Percentiles rank a stretch among this genome's conserved stretches.
These are phyloP conservation scores for Netelia virgata DNA, from an alignment of 2,888 invertebrate genomes.

Conservation along the genomic window DNA sequence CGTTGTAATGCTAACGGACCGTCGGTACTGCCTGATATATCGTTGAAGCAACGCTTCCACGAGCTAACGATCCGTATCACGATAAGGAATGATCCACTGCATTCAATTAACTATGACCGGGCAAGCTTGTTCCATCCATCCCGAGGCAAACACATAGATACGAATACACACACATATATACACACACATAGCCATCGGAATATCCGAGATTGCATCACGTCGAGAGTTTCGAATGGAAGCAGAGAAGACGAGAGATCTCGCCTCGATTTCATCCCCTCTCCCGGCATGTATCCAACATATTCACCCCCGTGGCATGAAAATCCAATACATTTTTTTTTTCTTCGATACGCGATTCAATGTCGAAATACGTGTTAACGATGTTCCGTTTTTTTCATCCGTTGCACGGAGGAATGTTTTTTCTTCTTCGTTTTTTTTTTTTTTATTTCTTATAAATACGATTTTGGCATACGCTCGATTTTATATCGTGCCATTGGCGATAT, in stretches of 20 bases:
- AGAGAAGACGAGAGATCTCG: background rate
- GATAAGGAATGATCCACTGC: slow-evolving; percentile 54
- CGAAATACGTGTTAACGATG: too few relatives aligned
- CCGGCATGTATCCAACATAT: too few relatives aligned
- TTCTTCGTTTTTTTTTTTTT: background rate
- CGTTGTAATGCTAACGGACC: background rate
- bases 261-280: background rate
- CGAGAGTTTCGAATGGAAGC: background rate
- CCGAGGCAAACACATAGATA: background rate
- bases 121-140: background rate
- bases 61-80: slow-evolving; percentile 27
- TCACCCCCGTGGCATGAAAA: too few relatives aligned
- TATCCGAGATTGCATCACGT: background rate
- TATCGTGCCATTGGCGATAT: slow-evolving; percentile 32
- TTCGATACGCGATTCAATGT: too few relatives aligned
- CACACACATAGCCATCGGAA: background rate
- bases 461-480: slow-evolving; percentile 42
- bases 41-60: slow-evolving; percentile 13
- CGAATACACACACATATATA: background rate
- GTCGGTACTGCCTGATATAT: background rate
- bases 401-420: too few relatives aligned
- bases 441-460: slow-evolving; percentile 45
- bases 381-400: too few relatives aligned
- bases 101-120: slow-evolving; percentile 12
- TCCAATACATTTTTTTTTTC: too few relatives aligned